Conservation (phyloP, 2,888 invertebrate genomes). For the Salpingus planirostris region DNA sequence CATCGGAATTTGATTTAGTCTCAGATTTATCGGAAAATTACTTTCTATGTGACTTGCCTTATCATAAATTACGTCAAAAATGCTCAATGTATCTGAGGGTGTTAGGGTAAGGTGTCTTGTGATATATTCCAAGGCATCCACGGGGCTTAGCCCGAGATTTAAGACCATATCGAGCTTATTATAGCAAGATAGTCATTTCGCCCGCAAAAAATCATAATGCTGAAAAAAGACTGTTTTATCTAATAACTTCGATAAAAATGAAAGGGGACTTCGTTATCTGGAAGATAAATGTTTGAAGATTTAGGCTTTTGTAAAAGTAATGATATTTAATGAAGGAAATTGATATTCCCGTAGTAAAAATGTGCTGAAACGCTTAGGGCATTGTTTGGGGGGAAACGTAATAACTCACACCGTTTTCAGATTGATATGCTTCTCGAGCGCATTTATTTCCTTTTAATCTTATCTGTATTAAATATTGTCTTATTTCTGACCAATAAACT, state of each 20-base stretch:
- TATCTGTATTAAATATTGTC: conserved; percentile 16
- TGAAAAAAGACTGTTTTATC: conserved; percentile 11
- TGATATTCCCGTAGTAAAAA: conserved; percentile 29
- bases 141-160: no score
- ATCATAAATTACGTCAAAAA: conserved; percentile 21
- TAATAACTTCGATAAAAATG: conserved; percentile 15
- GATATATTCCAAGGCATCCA: no score
- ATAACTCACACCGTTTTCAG: conserved; percentile 23
- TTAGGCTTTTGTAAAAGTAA: conserved; percentile 28
- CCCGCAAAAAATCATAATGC: no score
- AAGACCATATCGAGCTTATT: no score
- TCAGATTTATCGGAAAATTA: conserved; percentile 19
- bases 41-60: conserved; percentile 18
- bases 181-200: no score
- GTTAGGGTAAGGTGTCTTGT: no score
- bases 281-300: conserved; percentile 25
- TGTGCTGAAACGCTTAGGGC: conserved; percentile 23
- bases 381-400: conserved; percentile 20
- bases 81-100: no score
- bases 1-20: conserved; percentile 26
- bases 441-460: conserved; percentile 25
- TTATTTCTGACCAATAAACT: conserved; percentile 9
- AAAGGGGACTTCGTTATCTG: conserved; percentile 24
- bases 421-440: conserved; percentile 24
- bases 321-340: conserved; percentile 33